Base-by-base conservation (phyloP, 2,888 invertebrate species). In the Paralinhomoeus sp. region DNA sequence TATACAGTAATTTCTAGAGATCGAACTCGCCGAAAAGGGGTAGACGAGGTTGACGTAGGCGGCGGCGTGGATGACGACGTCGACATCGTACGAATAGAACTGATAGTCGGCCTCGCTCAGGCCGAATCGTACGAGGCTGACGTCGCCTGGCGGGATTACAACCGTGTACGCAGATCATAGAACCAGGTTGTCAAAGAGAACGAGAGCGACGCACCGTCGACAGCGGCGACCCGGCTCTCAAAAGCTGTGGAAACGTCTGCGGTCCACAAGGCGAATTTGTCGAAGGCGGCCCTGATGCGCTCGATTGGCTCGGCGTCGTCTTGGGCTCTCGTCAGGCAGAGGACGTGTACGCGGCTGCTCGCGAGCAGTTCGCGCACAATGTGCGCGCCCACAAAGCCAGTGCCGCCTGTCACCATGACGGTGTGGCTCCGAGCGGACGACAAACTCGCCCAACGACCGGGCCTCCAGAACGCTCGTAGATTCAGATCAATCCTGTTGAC, bases 21-120 rank as follows among this genome's bases (percentile, higher is more conserved):
- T 7, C 7, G 35, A 31, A 23, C 45, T 44, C 50, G 60, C 63
- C 49, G 53, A 57, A 50, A 65, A 66, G 9, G 65, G 65, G 47
- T 64, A 66, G 42, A 63, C 61, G n/a, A 66, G 55, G 49, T 66
- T 66, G 44, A 66, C 65, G 36, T 60, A 56, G 21, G 65, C 65
- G 2, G 65, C 65, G 13, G 65, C 60, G 49, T 66, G 66, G 20
- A 65, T 58, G 36, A 65, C 57, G 44, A 62, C 57, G 50, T 66
- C 65, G 18, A 64, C 56, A 44, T 66, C 65, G 33, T 63, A 63
- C 45, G 57, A 56, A 40, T 64, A 51, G 48, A 63, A 63, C 7
- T 54, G 57, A 49, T 61, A 64, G 45, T 64, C 62, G 34, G 64
- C 65, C 24, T 65, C 64, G 36, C 54, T 56, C 44, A 66, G 49